Percentiles rank a stretch among this genome's conserved stretches.
phyloP scores from a whole-genome alignment of 1,140 invertebrate species.

The Neoseiulus cucumeris region DNA sequence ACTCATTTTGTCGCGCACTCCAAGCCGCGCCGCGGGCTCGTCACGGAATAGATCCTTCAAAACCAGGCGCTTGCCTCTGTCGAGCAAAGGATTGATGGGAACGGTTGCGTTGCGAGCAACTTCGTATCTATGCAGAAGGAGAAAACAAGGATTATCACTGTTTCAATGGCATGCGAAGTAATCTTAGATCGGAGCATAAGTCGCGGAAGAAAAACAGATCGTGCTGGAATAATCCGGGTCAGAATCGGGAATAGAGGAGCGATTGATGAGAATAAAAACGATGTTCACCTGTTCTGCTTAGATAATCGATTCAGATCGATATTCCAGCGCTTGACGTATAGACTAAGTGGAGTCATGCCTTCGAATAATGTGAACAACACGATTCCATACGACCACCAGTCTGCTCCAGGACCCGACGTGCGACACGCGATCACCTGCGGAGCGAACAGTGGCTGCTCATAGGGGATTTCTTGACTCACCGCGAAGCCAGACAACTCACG shows the following conservation, averaged over 20 bases:
- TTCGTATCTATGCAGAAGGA: too few species aligned
- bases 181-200: too few species aligned
- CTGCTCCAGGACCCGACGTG: not conserved
- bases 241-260: too few species aligned
- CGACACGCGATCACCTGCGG: constrained; percentile 1
- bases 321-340: not conserved
- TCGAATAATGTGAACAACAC: not conserved
- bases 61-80: not conserved
- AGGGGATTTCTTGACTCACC: too few species aligned
- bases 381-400: constrained; percentile 5
- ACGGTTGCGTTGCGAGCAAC: not conserved
- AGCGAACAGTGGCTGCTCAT: too few species aligned
- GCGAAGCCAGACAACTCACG: too few species aligned
- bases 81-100: not conserved
- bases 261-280: too few species aligned
- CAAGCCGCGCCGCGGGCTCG: not conserved
- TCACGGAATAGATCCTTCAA: not conserved
- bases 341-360: not conserved
- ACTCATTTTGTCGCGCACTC: not conserved
- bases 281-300: too few species aligned
- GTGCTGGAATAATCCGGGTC: too few species aligned
- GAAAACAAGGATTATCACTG: too few species aligned
- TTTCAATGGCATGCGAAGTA: too few species aligned
- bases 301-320: not conserved
- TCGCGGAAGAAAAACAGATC: too few species aligned